Evolutionary conservation across 2,888 invertebrate species (phyloP).

Genomic region (Anthrax anthrax): DNA sequence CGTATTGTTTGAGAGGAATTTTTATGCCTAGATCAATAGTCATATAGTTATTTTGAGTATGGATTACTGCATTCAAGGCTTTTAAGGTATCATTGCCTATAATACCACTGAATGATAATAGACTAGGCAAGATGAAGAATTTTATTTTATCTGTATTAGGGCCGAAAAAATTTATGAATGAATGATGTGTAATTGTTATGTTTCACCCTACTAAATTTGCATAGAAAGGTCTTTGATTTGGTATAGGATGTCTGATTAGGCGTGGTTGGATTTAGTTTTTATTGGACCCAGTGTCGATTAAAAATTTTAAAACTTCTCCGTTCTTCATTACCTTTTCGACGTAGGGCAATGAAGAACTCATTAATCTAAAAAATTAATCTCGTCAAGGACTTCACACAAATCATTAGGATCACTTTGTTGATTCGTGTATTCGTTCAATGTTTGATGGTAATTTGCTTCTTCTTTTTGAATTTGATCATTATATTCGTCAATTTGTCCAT

Average conservation of each 20-base stretch:
- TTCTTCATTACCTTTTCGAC: constrained; percentile 3
- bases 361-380: constrained; percentile 11
- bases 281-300: constrained; percentile 7
- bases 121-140: background rate
- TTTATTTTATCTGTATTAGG: background rate
- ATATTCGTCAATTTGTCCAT: background rate
- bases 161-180: constrained; percentile 7
- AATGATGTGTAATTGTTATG: constrained; percentile 7
- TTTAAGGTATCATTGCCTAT: background rate
- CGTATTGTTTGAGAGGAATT: constrained; percentile 1
- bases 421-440: background rate
- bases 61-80: background rate
- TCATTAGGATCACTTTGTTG: background rate
- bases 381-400: background rate
- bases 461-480: background rate
- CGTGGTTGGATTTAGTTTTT: constrained; percentile 5
- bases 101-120: constrained; percentile 1
- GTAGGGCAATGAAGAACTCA: constrained; percentile 9
- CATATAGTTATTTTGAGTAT: background rate
- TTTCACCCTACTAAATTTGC: constrained; percentile 8
- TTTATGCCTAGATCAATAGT: background rate
- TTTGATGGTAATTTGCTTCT: background rate
- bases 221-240: constrained; percentile 6
- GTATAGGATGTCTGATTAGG: constrained; percentile 5
- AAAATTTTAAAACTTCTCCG: constrained; percentile 7